These are phyloP conservation scores for Hartigia nigra DNA, from an alignment of 2,888 invertebrate species.

Conservation along the genomic window DNA sequence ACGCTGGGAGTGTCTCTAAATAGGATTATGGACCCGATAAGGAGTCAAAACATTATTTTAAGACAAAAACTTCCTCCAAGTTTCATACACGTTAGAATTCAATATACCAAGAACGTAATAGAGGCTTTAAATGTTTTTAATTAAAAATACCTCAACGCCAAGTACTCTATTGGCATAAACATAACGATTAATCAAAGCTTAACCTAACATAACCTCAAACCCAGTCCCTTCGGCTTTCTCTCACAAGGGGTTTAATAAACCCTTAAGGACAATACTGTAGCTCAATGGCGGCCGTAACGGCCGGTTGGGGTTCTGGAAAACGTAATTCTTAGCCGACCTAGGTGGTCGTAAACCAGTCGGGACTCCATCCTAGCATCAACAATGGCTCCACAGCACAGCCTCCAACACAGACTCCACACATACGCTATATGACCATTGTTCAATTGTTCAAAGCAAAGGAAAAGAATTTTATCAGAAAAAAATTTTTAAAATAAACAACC, in stretches of 20 bases:
- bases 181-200: neutral
- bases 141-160: neutral
- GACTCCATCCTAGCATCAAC: constrained; percentile 19
- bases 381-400: constrained; percentile 7
- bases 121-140: neutral
- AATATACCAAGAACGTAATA: neutral
- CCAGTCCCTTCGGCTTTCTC: neutral
- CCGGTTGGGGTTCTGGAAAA: constrained; percentile 15
- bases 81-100: neutral
- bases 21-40: neutral
- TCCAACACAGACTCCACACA: constrained; percentile 2
- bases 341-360: constrained; percentile 34
- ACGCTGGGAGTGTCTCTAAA: neutral
- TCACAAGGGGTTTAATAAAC: neutral
- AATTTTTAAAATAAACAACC: constrained; percentile 1
- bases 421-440: constrained; percentile 13
- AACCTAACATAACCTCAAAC: neutral
- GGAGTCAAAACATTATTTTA: neutral
- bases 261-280: neutral
- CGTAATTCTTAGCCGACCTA: constrained; percentile 26
- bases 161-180: neutral
- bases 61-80: neutral
- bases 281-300: constrained; percentile 15
- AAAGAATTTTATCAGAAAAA: neutral
- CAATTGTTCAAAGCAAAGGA: constrained; percentile 10